Base-by-base conservation (phyloP, 1,140 invertebrate species). In the Trachelipus rathkii region DNA sequence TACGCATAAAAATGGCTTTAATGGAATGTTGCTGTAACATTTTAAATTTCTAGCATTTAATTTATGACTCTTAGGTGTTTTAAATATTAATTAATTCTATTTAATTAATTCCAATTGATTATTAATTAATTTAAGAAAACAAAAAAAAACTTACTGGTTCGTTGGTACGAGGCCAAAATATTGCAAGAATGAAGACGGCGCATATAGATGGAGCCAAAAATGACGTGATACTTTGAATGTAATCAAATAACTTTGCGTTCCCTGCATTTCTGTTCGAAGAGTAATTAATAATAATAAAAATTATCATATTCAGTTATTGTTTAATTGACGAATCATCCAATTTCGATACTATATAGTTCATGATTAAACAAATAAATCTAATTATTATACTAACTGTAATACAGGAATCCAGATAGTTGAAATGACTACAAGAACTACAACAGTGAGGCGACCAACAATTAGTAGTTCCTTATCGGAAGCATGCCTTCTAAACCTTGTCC, bases 381-480 rank as follows among this genome's bases (percentile, higher is more conserved):
- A 33, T 3, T 33, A 33, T 67, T 33, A 33, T 67, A 78, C 77
- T 74, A 19, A 78, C 78, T 87, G 83, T 72, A 89, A 85, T 21
- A 89, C 84, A 15, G 88, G 88, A 53, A 89, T 86, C 88, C 88
- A 89, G 15, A 87, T 74, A 68, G 89, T 85, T 79, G 86, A 87
- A 11, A 89, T 82, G 9, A 82, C 83, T 13, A 89, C 86, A 71
- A 89, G 78, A 8, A 87, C 76, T 7, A 88, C 15, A 8, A 88
- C 86, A 80, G 85, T 81, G 33, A 77, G 44, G 23, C 75, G 75
- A 5, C 74, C 74, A 15, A 76, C 77, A 44, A 78, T 68, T 5
- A 78, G 66, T 0, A 69, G 19, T 43, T 77, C 43, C 9, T 44
- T 44, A 24, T 77, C 70, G 8, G 74, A 19, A 4, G 44, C 70